phyloP scores from a whole-genome alignment of 2,113 vertebrate genomes.

The Cacatua alba region DNA sequence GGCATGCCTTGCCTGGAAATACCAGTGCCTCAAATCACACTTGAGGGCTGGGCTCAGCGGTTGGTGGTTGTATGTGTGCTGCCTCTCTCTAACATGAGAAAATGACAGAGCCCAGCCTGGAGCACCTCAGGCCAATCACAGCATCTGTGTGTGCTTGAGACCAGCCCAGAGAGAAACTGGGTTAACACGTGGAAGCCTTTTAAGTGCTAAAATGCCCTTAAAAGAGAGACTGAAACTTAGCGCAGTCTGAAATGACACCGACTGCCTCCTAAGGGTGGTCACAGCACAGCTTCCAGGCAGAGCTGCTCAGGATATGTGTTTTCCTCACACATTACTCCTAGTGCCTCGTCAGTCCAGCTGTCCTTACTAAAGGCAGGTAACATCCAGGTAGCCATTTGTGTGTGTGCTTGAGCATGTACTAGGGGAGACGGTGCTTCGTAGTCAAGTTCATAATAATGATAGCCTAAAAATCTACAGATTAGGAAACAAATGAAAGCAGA shows the following conservation, averaged over 20 bases:
- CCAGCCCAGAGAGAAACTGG: neutral
- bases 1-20: neutral
- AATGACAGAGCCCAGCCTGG: neutral
- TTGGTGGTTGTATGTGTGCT: neutral
- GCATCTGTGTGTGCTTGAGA: neutral
- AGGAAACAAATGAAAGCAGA: neutral
- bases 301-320: neutral
- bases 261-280: neutral
- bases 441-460: neutral
- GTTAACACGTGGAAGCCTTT: neutral
- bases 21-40: neutral
- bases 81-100: neutral
- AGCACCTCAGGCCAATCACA: neutral
- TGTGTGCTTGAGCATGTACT: neutral
- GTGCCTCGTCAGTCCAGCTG: neutral
- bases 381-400: neutral
- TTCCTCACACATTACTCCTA: neutral
- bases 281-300: neutral
- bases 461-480: neutral
- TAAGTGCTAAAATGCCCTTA: neutral
- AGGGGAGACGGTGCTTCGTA: neutral
- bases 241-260: neutral
- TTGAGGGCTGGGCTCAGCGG: neutral
- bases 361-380: neutral
- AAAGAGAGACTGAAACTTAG: neutral